phyloP scores from a whole-genome alignment of 2,888 invertebrate genomes.

The Himalopsyche japonica region DNA sequence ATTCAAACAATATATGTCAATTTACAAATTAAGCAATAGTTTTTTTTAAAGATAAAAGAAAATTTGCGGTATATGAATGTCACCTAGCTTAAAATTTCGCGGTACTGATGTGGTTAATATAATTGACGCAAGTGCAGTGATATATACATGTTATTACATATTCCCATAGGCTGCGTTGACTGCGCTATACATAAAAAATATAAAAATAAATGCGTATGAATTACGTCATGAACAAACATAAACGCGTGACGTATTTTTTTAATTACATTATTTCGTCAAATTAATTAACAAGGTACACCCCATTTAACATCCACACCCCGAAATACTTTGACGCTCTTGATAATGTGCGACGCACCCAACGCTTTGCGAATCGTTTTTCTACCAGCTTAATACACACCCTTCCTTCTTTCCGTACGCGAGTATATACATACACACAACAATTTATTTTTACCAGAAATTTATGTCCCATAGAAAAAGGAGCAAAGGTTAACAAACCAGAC shows the following conservation, averaged over 20 bases:
- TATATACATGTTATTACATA: no score
- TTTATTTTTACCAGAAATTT: slow-evolving; percentile 33
- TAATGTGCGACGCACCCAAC: not conserved
- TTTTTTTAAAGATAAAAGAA: no score
- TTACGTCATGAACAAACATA: no score
- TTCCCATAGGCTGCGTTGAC: no score
- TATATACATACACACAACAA: slow-evolving; percentile 11
- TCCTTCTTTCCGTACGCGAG: not conserved
- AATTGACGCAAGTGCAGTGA: no score
- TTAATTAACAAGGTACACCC: not conserved
- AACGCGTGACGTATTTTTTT: not conserved
- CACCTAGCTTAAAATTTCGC: no score
- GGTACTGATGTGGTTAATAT: no score
- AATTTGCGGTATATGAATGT: no score
- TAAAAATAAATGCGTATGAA: no score
- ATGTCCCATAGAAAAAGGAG: slow-evolving; percentile 1
- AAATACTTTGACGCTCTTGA: not conserved
- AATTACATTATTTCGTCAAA: not conserved
- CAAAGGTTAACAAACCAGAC: slow-evolving; percentile 13
- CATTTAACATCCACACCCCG: not conserved
- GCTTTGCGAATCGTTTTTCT: not conserved
- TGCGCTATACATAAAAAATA: no score
- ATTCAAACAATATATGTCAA: no score
- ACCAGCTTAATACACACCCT: not conserved
- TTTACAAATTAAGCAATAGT: no score